Conservation (phyloP, 2,797 vertebrate genomes). For the Sebastes goodei region DNA sequence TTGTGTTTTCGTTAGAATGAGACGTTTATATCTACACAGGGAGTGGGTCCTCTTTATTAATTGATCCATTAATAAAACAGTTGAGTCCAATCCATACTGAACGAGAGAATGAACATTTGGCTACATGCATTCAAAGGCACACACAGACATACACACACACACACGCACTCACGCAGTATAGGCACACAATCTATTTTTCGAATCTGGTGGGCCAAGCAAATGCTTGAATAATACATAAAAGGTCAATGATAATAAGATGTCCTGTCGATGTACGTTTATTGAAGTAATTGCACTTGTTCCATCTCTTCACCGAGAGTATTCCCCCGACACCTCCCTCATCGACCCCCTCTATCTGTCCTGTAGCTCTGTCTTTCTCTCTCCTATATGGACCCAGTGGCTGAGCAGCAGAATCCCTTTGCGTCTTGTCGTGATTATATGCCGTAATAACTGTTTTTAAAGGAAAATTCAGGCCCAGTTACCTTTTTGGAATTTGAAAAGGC, state of each 20-base stretch:
- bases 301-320: slow-evolving; percentile 8
- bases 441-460: not conserved
- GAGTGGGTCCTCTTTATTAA: not conserved
- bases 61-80: slow-evolving; percentile 80
- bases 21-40: too few species aligned
- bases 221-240: slow-evolving; percentile 62
- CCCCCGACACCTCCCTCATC: not conserved
- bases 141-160: not conserved
- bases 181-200: slow-evolving; percentile 22
- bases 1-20: too few species aligned
- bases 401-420: not conserved
- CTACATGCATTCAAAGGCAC: not conserved
- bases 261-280: slow-evolving; percentile 48
- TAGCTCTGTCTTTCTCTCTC: not conserved
- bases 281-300: slow-evolving; percentile 54
- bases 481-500: not conserved
- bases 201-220: slow-evolving; percentile 1
- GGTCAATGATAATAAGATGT: slow-evolving; percentile 65
- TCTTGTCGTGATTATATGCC: not conserved
- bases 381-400: not conserved
- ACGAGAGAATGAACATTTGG: slow-evolving; percentile 35
- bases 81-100: slow-evolving; percentile 54
- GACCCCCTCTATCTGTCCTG: not conserved
- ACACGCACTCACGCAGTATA: not conserved
- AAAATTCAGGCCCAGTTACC: not conserved